Conservation (phyloP, 2,888 invertebrate genomes). For the Leuctra nigra region DNA sequence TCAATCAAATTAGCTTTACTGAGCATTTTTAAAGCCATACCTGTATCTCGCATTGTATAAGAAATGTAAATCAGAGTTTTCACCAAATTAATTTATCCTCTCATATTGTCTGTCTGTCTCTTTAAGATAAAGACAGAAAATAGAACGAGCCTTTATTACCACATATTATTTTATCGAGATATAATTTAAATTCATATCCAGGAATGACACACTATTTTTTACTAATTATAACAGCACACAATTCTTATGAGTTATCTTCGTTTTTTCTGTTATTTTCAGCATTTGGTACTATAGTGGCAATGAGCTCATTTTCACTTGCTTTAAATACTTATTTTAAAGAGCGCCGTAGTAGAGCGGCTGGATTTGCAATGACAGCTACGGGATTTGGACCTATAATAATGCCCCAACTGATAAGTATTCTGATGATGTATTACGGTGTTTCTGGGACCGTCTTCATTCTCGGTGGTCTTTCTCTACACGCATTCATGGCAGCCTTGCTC, state of each 20-base stretch:
- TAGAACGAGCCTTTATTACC: too few species aligned
- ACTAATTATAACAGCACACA: not conserved
- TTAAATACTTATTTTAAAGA: conserved; percentile 58
- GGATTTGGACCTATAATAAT: conserved; percentile 60
- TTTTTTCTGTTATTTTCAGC: conserved; percentile 44
- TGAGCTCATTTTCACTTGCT: conserved; percentile 55
- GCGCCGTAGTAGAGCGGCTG: conserved; percentile 55
- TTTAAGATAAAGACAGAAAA: too few species aligned
- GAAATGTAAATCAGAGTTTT: too few species aligned
- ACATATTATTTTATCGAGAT: too few species aligned
- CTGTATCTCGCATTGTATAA: too few species aligned
- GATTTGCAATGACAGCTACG: conserved; percentile 55
- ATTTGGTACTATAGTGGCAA: conserved; percentile 51
- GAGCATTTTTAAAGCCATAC: too few species aligned
- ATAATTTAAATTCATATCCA: too few species aligned
- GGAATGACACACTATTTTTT: too few species aligned
- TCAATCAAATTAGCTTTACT: not conserved
- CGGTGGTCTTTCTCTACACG: conserved; percentile 54
- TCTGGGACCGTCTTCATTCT: conserved; percentile 56
- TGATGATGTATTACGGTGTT: conserved; percentile 50
- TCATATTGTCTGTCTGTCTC: not conserved
- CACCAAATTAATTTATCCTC: not conserved
- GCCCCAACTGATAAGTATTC: conserved; percentile 52
- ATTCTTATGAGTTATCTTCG: not conserved
- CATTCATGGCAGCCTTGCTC: conserved; percentile 52